phyloP scores from a whole-genome alignment of 1,140 invertebrate species.

The Phthorimaea operculella region DNA sequence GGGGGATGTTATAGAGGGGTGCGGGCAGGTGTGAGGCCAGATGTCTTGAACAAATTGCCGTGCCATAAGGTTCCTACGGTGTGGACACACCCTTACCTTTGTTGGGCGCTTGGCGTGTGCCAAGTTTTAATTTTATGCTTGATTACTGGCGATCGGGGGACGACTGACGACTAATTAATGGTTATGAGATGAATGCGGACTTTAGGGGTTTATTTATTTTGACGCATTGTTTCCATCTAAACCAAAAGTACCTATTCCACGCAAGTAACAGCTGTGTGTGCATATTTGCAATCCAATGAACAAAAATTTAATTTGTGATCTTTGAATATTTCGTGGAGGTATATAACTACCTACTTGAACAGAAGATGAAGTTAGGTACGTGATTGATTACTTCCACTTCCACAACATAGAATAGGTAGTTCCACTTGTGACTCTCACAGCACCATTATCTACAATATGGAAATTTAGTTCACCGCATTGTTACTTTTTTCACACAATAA shows the following conservation, averaged over 20 bases:
- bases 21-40: constrained; percentile 63
- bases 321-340: no score
- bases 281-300: no score
- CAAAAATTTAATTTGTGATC: no score
- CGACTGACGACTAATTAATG: constrained; percentile 61
- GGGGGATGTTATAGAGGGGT: constrained; percentile 25
- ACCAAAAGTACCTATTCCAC: background rate
- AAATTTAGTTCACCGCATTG: no score
- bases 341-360: no score
- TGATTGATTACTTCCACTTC: no score
- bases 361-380: no score
- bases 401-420: no score
- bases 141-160: constrained; percentile 55
- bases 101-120: constrained; percentile 58
- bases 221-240: constrained; percentile 13
- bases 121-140: constrained; percentile 67
- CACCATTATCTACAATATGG: no score
- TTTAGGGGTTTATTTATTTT: constrained; percentile 15
- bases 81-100: constrained; percentile 61
- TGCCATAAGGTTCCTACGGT: constrained; percentile 59
- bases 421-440: no score
- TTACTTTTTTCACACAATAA: no score
- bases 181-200: constrained; percentile 49
- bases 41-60: constrained; percentile 65
- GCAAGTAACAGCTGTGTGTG: background rate